A percentile compares a stretch with the other conserved stretches of the same genome.
phyloP scores from a whole-genome alignment of 2,113 vertebrate genomes.

The Trachemys scripta region DNA sequence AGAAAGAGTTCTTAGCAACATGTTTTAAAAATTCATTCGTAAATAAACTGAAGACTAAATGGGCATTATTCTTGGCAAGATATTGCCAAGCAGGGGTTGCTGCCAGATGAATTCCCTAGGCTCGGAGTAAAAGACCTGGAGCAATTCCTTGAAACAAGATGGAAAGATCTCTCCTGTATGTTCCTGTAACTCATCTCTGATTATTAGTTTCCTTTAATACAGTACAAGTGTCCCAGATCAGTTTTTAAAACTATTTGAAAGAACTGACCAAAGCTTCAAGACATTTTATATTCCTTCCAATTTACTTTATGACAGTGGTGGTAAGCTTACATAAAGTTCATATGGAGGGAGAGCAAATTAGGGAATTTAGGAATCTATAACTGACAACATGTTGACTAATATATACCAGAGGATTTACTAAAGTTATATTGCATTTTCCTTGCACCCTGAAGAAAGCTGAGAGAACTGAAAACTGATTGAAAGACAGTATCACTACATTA shows the following conservation, averaged over 20 bases:
- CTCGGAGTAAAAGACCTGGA: constrained; percentile 1
- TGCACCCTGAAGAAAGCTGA: not conserved
- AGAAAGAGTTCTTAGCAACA: fast-evolving
- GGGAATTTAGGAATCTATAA: not conserved
- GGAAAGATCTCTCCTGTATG: not conserved
- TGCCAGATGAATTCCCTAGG: constrained; percentile 21
- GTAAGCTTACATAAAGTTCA: not conserved
- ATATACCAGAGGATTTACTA: not conserved
- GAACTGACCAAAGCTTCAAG: not conserved
- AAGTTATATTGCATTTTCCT: not conserved
- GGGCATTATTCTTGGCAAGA: not conserved
- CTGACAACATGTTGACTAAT: not conserved
- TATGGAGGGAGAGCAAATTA: not conserved
- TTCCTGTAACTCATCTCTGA: not conserved
- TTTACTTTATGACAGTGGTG: not conserved
- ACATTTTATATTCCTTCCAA: constrained; percentile 1
- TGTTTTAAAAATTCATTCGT: not conserved
- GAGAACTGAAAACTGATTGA: not conserved
- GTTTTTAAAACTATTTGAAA: constrained; percentile 10
- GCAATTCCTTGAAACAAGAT: not conserved
- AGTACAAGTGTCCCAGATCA: not conserved
- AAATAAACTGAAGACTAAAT: constrained; percentile 13
- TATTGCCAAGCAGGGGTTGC: not conserved
- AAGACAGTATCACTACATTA: not conserved
- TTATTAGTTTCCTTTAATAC: not conserved